Percentiles rank a stretch among this genome's conserved stretches.
Evolutionary conservation across 2,797 vertebrate species (phyloP).

Genomic region (Tachyglossus aculeatus): DNA sequence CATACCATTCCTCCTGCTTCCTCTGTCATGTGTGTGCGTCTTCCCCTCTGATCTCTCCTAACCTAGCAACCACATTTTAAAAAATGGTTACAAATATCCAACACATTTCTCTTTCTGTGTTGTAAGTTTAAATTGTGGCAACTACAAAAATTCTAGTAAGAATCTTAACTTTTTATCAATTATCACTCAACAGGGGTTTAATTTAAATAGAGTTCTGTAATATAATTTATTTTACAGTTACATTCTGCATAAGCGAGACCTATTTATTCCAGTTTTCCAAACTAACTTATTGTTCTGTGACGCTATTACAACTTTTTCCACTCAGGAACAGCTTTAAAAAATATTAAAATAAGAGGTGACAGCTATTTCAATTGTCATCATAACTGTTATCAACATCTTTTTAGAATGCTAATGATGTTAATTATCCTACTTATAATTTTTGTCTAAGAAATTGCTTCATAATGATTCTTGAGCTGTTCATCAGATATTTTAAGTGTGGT

Average conservation of each 20-base stretch:
- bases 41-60: too few species aligned
- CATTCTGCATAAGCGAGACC: constrained; percentile 35
- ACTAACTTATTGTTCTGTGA: constrained; percentile 28
- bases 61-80: too few species aligned
- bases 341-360: constrained; percentile 24
- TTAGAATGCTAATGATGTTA: constrained; percentile 8
- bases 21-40: too few species aligned
- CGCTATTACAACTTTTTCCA: constrained; percentile 15
- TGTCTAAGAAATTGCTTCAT: constrained; percentile 34
- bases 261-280: constrained; percentile 13
- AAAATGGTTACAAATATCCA: too few species aligned
- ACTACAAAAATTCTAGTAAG: too few species aligned
- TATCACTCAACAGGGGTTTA: too few species aligned
- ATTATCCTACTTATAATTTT: constrained; percentile 31
- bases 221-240: not conserved
- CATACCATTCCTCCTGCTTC: too few species aligned
- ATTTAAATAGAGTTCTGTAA: too few species aligned
- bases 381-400: constrained; percentile 23
- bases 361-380: constrained; percentile 29
- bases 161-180: too few species aligned
- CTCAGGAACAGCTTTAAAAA: constrained; percentile 18
- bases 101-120: too few species aligned
- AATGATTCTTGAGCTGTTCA: constrained; percentile 11
- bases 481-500: constrained; percentile 20
- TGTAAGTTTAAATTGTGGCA: too few species aligned